Evolutionary conservation across 1,140 invertebrate genomes (phyloP).

Genomic region (Oreohelix idahoensis): DNA sequence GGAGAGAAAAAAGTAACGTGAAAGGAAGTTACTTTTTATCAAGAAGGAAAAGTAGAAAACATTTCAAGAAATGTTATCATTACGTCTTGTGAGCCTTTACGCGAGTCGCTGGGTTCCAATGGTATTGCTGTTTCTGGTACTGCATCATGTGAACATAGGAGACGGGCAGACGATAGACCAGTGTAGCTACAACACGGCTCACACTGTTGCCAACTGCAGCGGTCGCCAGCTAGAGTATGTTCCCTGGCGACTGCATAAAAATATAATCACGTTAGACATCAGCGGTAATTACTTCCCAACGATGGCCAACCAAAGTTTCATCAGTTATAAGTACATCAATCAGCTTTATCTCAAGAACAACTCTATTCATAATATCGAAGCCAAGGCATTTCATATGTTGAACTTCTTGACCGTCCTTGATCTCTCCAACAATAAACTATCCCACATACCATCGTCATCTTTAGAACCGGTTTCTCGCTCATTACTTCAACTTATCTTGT

Average conservation of each 20-base stretch:
- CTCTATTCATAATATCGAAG: slow-evolving; percentile 53
- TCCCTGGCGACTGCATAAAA: slow-evolving; percentile 58
- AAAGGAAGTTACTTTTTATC: no score
- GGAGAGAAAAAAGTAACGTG: no score
- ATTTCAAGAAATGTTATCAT: no score
- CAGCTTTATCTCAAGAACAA: slow-evolving; percentile 62
- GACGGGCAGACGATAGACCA: neutral
- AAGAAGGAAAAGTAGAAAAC: no score
- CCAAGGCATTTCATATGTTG: slow-evolving; percentile 56
- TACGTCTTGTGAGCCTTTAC: no score
- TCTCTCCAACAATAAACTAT: slow-evolving; percentile 62
- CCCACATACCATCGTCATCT: slow-evolving; percentile 49
- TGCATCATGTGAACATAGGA: neutral
- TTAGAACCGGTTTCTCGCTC: slow-evolving; percentile 49
- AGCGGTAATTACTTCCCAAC: slow-evolving; percentile 55
- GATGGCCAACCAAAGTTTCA: slow-evolving; percentile 53
- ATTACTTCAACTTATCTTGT: slow-evolving; percentile 52
- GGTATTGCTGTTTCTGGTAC: neutral
- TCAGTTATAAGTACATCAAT: slow-evolving; percentile 55
- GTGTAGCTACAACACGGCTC: slow-evolving; percentile 38
- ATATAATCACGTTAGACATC: slow-evolving; percentile 58
- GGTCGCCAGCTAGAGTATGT: slow-evolving; percentile 47
- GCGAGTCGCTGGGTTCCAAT: no score
- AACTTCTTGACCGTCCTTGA: slow-evolving; percentile 57
- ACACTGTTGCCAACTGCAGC: slow-evolving; percentile 63